These are phyloP conservation scores for Sardinella longiceps DNA, from an alignment of 2,797 vertebrate genomes.

Conservation along the genomic window DNA sequence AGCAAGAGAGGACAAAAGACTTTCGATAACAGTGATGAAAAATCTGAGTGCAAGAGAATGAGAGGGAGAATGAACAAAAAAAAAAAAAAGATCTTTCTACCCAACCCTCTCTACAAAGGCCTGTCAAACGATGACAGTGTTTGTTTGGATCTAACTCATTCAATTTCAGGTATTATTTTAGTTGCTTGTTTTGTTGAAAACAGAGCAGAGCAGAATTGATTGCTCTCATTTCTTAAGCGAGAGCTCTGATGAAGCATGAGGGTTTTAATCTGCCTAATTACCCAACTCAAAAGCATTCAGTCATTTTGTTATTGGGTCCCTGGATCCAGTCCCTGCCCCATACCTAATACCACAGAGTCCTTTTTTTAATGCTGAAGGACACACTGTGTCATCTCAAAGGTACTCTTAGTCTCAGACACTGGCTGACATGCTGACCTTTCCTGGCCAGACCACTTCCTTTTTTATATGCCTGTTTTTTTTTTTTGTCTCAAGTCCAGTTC, in stretches of 20 bases:
- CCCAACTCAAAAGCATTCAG: slow-evolving; percentile 31
- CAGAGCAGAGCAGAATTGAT: background rate
- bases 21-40: slow-evolving; percentile 23
- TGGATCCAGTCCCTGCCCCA: slow-evolving; percentile 23
- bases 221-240: background rate
- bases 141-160: slow-evolving; percentile 17
- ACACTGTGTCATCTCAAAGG: slow-evolving; percentile 29
- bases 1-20: slow-evolving; percentile 13
- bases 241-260: background rate
- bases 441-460: slow-evolving; percentile 71
- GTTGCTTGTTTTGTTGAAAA: background rate
- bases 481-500: slow-evolving; percentile 67
- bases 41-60: background rate
- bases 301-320: slow-evolving; percentile 26
- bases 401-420: slow-evolving; percentile 39
- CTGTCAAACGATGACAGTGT: slow-evolving; percentile 17
- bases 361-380: slow-evolving; percentile 26
- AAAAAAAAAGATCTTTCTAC: background rate
- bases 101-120: background rate
- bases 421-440: slow-evolving; percentile 54
- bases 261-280: slow-evolving; percentile 25
- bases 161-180: slow-evolving; percentile 5
- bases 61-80: background rate
- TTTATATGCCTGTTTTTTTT: slow-evolving; percentile 51
- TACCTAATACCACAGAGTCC: background rate